Base-by-base conservation (phyloP, 2,797 vertebrate genomes). In the Echeneis naucrates region DNA sequence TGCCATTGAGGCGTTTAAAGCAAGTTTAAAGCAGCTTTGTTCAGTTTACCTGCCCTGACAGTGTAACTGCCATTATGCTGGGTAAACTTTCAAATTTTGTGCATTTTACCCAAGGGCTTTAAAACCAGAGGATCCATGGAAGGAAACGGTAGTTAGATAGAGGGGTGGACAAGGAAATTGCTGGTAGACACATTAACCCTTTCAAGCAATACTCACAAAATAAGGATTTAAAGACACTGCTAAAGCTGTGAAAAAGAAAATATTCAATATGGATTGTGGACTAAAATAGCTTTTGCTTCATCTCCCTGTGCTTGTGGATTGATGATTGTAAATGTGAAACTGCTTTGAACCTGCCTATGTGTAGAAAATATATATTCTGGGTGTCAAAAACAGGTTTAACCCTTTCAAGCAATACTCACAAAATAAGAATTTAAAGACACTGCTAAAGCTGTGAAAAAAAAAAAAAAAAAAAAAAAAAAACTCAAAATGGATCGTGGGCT, bases 11-110 rank as follows among this genome's bases (percentile, higher is more conserved):
- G 73, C 32, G 0, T 66, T 72, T 24, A 55, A 63, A n/a, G n/a
- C n/a, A n/a, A n/a, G n/a, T 63, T 68, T 65, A 50, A 14, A 72
- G 48, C 24, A n/a, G 45, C 12, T 48, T 53, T 23, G 42, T 63
- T 45, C 60, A 61, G 66, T 59, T 75, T 72, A 90, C 80, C 82
- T 87, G 75, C 59, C 42, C 50, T 40, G 56, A 61, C 11, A 27
- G 40, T 32, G 60, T 54, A 68, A 63, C 4, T 65, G 37, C 47
- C 45, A 67, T 68, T 58, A 53, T 79, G 67, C 76, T 52, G 26
- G 14, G 44, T 62, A 48, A 70, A 61, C 47, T 26, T 73, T 72
- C 14, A 66, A 13, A 21, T 52, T 48, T 33, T 57, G 14, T 26
- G 8, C n/a, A 10, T 65, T 62, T 68, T 40, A 55, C 27, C 59